Evolutionary conservation across 2,888 invertebrate genomes (phyloP).

Genomic region (Platycnemis pennipes): DNA sequence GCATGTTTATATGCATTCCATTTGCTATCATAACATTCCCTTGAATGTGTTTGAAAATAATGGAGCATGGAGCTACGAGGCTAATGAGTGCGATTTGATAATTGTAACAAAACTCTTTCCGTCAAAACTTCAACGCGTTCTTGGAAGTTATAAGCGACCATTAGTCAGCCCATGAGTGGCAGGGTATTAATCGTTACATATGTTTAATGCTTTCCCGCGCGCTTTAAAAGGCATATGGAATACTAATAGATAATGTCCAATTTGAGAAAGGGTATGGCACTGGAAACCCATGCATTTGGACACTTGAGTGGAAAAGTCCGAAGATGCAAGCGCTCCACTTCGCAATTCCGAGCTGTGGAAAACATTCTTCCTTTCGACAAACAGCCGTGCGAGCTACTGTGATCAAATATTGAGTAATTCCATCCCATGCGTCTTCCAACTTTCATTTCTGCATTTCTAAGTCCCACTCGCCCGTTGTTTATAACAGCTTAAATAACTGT

Average conservation of each 20-base stretch:
- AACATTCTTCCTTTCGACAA: background rate
- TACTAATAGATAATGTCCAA: background rate
- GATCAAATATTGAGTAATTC: slow-evolving; percentile 20
- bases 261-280: background rate
- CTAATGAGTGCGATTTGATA: too few relatives aligned
- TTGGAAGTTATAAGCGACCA: too few relatives aligned
- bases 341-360: background rate
- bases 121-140: too few relatives aligned
- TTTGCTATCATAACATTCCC: too few relatives aligned
- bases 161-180: too few relatives aligned
- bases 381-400: background rate
- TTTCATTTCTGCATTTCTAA: slow-evolving; percentile 20
- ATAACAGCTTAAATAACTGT: background rate
- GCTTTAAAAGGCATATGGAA: background rate
- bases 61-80: too few relatives aligned
- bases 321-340: background rate
- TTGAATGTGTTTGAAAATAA: too few relatives aligned
- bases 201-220: too few relatives aligned
- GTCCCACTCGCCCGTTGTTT: background rate
- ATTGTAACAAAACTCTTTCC: too few relatives aligned
- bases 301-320: background rate
- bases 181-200: too few relatives aligned
- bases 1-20: too few relatives aligned
- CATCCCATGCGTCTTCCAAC: background rate
- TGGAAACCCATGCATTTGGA: background rate